Percentiles rank a stretch among this genome's conserved stretches.
These are phyloP conservation scores for Oscheius sp. DNA, from an alignment of 2,888 invertebrate genomes.

Conservation along the genomic window DNA sequence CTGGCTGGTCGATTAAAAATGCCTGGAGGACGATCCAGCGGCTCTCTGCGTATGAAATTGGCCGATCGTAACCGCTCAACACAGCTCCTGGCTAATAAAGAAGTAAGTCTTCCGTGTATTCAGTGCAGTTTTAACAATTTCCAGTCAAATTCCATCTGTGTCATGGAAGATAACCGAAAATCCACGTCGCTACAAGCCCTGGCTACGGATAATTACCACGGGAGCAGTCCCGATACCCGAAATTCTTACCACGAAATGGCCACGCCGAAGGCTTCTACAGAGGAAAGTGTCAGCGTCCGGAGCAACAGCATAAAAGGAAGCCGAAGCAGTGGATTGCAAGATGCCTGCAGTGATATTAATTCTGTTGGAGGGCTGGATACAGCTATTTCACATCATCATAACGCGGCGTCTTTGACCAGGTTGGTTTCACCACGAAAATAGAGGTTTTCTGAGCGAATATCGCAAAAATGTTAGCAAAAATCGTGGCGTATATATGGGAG, in stretches of 20 bases:
- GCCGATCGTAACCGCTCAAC: conserved; percentile 62
- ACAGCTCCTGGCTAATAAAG: conserved; percentile 52
- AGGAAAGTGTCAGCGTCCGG: conserved; percentile 57
- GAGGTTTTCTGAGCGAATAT: too few relatives aligned
- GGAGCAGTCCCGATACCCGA: conserved; percentile 49
- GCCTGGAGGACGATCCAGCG: conserved; percentile 56
- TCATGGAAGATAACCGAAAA: conserved; percentile 67
- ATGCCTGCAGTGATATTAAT: conserved; percentile 68
- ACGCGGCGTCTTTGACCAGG: conserved; percentile 70
- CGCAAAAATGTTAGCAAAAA: too few relatives aligned
- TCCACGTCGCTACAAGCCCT: conserved; percentile 70
- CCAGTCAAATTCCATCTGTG: conserved; percentile 66
- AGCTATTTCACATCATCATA: conserved; percentile 72
- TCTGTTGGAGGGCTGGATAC: conserved; percentile 71
- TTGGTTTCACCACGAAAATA: too few relatives aligned
- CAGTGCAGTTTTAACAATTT: conserved; percentile 12
- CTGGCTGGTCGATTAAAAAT: conserved; percentile 67
- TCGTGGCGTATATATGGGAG: too few relatives aligned
- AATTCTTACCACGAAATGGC: conserved; percentile 52
- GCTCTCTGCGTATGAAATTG: conserved; percentile 67
- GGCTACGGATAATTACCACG: conserved; percentile 57
- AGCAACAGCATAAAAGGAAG: conserved; percentile 69
- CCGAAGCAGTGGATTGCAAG: conserved; percentile 69
- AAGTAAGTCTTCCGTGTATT: not conserved
- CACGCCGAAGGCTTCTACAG: conserved; percentile 49